Conservation (phyloP, 2,797 vertebrate species). For the Pterois miles region DNA sequence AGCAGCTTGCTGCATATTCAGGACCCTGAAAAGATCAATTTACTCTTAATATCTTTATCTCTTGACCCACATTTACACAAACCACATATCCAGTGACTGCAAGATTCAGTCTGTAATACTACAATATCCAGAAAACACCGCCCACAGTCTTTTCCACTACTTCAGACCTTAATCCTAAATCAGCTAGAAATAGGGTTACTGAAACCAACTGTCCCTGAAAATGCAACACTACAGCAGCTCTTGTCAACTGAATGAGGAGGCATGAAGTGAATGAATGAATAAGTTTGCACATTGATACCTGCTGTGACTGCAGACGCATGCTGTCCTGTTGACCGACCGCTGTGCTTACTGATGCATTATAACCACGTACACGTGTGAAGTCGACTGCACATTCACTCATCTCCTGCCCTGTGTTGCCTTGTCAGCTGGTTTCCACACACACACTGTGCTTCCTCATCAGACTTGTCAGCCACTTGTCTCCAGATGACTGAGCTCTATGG, state of each 20-base stretch:
- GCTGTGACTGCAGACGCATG: constrained; percentile 10
- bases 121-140: constrained; percentile 1
- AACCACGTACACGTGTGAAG: constrained; percentile 19
- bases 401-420: constrained; percentile 45
- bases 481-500: constrained; percentile 28
- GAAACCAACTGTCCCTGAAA: background rate
- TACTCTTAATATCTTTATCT: background rate
- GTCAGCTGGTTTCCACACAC: constrained; percentile 57
- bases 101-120: background rate
- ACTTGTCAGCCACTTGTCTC: constrained; percentile 53
- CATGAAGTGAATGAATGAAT: background rate
- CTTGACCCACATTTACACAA: background rate
- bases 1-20: background rate
- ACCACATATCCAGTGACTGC: background rate
- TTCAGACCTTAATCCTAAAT: background rate
- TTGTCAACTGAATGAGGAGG: background rate
- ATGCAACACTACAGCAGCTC: background rate
- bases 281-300: background rate
- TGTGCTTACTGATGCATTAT: constrained; percentile 59
- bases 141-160: background rate
- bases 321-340: constrained; percentile 36
- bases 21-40: background rate
- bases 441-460: constrained; percentile 52
- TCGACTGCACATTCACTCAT: constrained; percentile 39
- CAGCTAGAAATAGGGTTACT: background rate